Conservation (phyloP, 2,113 vertebrate genomes). For the Lasiurus cinereus region DNA sequence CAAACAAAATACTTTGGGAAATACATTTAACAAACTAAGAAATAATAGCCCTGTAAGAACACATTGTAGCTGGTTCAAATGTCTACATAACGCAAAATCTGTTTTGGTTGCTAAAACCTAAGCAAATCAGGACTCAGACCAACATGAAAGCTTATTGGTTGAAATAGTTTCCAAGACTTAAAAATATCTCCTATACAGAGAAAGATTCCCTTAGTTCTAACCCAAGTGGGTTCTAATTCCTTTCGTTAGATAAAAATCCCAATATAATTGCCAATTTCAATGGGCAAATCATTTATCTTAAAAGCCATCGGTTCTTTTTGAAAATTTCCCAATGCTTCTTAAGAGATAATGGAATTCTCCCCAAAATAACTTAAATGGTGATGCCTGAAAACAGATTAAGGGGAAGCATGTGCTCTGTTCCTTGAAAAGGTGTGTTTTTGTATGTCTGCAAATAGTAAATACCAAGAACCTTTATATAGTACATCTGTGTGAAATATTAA, state of each 20-base stretch:
- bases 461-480: constrained; percentile 33
- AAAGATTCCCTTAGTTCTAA: constrained; percentile 27
- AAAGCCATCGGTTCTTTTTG: constrained; percentile 49
- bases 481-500: constrained; percentile 77
- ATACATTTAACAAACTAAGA: constrained; percentile 62
- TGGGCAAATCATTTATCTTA: constrained; percentile 61
- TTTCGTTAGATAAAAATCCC: constrained; percentile 62
- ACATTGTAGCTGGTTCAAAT: background rate
- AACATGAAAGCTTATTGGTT: constrained; percentile 13
- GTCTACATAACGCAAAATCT: background rate
- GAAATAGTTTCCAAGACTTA: background rate
- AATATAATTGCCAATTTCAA: constrained; percentile 55
- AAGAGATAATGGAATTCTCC: constrained; percentile 55
- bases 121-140: background rate
- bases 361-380: constrained; percentile 45
- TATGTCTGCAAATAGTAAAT: constrained; percentile 71
- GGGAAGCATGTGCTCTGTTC: background rate
- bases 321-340: constrained; percentile 47
- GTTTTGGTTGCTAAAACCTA: constrained; percentile 36
- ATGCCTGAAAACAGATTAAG: constrained; percentile 25
- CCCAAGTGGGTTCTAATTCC: constrained; percentile 46
- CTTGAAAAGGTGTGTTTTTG: constrained; percentile 65
- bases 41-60: constrained; percentile 34
- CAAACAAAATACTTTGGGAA: constrained; percentile 48
- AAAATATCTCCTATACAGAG: constrained; percentile 3